Conservation (phyloP, 2,797 vertebrate genomes). For the Melanotaenia pygmaea region DNA sequence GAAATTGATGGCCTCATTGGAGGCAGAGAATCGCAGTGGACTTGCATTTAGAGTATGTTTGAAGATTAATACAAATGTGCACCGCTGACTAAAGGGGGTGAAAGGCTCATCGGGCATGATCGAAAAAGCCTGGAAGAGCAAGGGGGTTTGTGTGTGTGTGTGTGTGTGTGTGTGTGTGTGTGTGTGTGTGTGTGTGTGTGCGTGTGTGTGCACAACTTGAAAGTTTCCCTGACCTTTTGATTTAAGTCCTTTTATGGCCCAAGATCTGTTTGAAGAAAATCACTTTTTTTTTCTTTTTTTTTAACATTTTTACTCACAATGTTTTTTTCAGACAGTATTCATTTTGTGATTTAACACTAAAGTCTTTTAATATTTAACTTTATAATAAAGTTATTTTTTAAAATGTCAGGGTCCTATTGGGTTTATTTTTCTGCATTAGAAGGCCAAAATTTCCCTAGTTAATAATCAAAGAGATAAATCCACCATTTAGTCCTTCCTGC, state of each 20-base stretch:
- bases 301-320: slow-evolving; percentile 13
- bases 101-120: slow-evolving; percentile 74
- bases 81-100: slow-evolving; percentile 63
- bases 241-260: slow-evolving; percentile 46
- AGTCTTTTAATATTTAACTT: background rate
- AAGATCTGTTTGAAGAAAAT: slow-evolving; percentile 42
- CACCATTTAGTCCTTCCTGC: slow-evolving; percentile 6
- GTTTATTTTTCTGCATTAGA: background rate
- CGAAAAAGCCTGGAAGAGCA: slow-evolving; percentile 67
- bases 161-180: slow-evolving; percentile 4
- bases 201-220: slow-evolving; percentile 34
- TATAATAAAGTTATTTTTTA: background rate
- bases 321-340: background rate
- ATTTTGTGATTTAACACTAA: slow-evolving; percentile 10
- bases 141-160: slow-evolving; percentile 39
- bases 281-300: background rate
- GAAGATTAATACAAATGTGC: slow-evolving; percentile 84
- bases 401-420: background rate
- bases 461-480: slow-evolving; percentile 13
- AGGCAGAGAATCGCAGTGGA: slow-evolving; percentile 77
- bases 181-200: no score
- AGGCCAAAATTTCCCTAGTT: background rate
- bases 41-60: slow-evolving; percentile 85
- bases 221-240: slow-evolving; percentile 70
- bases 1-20: slow-evolving; percentile 84